A percentile compares a stretch with the other conserved stretches of the same genome.
Evolutionary conservation across 2,797 vertebrate genomes (phyloP).

Genomic region (Gymnoscopelus microlampas): DNA sequence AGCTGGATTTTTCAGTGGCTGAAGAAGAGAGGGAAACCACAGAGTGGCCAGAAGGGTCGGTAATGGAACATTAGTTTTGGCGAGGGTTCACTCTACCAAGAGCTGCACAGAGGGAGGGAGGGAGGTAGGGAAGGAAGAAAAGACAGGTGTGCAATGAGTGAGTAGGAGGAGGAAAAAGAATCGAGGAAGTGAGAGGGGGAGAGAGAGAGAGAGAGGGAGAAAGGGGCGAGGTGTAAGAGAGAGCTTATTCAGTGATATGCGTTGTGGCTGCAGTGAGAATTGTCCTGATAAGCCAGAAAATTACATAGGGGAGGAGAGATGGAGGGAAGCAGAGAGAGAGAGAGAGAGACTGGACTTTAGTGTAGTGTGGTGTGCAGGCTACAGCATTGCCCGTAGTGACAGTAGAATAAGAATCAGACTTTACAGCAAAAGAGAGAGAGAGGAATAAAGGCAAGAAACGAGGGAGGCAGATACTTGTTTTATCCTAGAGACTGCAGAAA

Average conservation of each 20-base stretch:
- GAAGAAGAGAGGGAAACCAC: neutral
- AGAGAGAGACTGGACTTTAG: slow-evolving; percentile 15
- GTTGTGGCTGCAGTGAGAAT: slow-evolving; percentile 20
- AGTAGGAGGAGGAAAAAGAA: neutral
- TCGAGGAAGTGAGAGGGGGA: slow-evolving; percentile 9
- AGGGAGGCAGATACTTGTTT: slow-evolving; percentile 19
- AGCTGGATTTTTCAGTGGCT: neutral
- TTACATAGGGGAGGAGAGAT: slow-evolving; percentile 11
- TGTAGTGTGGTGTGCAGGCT: neutral
- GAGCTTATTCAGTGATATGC: neutral
- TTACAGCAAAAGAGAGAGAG: neutral
- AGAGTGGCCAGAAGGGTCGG: neutral
- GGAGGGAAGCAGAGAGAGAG: slow-evolving; percentile 2
- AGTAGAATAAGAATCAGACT: neutral
- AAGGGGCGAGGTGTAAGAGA: slow-evolving; percentile 10
- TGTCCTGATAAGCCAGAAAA: slow-evolving; percentile 13
- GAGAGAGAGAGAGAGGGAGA: slow-evolving; percentile 58
- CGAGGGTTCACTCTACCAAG: neutral
- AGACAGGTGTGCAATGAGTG: too few relatives aligned
- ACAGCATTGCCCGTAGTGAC: neutral
- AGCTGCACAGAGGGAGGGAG: neutral
- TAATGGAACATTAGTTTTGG: slow-evolving; percentile 2
- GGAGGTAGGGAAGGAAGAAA: neutral
- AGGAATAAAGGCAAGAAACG: neutral
- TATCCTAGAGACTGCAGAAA: slow-evolving; percentile 56